phyloP scores from a whole-genome alignment of 2,888 invertebrate species.

The Sthenelais limicola region DNA sequence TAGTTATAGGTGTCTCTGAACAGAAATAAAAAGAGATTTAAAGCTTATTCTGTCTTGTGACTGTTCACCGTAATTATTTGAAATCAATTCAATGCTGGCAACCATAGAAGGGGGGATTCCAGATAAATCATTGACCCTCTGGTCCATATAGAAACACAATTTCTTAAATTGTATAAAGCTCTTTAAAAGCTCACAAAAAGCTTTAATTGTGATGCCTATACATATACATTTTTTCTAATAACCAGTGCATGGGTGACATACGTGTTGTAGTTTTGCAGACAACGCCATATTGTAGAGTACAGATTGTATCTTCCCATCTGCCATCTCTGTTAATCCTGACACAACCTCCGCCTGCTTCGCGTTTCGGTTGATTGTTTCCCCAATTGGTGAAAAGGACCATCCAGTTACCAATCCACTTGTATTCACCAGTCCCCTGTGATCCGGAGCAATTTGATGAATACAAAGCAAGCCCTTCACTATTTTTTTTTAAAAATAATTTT shows the following conservation, averaged over 20 bases:
- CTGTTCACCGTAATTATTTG: too few species aligned
- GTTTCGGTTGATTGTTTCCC: slow-evolving; percentile 15
- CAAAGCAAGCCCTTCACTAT: neutral
- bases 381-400: slow-evolving; percentile 21
- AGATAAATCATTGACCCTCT: too few species aligned
- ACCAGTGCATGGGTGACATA: neutral
- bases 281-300: neutral
- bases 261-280: slow-evolving; percentile 15
- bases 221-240: neutral
- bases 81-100: too few species aligned
- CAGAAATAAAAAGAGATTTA: too few species aligned
- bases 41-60: neutral
- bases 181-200: neutral
- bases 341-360: slow-evolving; percentile 41
- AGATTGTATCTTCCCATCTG: slow-evolving; percentile 35
- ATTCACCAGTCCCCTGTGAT: slow-evolving; percentile 11
- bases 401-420: slow-evolving; percentile 24
- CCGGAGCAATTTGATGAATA: neutral
- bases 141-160: too few species aligned
- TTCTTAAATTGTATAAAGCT: neutral
- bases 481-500: neutral
- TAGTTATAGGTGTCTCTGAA: slow-evolving; percentile 6
- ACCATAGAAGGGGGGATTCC: too few species aligned
- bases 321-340: slow-evolving; percentile 36
- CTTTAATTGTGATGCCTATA: neutral